Conservation (phyloP, 2,113 vertebrate genomes). For the Megaleporinus macrocephalus region DNA sequence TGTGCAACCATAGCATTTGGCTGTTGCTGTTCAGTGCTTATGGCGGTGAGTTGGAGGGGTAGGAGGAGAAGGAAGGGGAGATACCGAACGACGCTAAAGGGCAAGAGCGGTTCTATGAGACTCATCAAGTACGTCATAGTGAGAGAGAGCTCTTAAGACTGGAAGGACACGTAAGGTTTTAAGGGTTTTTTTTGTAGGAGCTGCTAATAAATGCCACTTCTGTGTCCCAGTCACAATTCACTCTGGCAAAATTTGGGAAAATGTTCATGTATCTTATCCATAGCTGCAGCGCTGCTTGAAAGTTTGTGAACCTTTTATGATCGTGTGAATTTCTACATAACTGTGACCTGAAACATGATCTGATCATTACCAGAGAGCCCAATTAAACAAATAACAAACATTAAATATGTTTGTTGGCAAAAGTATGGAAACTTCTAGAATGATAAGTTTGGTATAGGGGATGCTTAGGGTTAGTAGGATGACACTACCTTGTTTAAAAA, state of each 20-base stretch:
- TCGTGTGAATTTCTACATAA: too few relatives aligned
- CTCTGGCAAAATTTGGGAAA: not conserved
- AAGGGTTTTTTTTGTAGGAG: not conserved
- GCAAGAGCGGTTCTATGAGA: slow-evolving; percentile 68
- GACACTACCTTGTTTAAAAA: too few relatives aligned
- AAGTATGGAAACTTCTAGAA: too few relatives aligned
- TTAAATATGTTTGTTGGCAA: too few relatives aligned
- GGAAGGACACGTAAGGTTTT: not conserved
- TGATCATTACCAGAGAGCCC: too few relatives aligned
- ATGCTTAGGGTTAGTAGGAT: too few relatives aligned
- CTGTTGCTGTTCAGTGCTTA: slow-evolving; percentile 79
- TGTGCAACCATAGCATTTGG: slow-evolving; percentile 76
- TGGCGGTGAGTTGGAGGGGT: slow-evolving; percentile 75
- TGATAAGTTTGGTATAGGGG: too few relatives aligned
- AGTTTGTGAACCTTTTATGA: too few relatives aligned
- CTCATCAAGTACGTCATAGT: slow-evolving; percentile 75
- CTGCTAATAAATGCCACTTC: not conserved
- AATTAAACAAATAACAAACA: too few relatives aligned
- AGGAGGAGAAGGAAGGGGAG: slow-evolving; percentile 75
- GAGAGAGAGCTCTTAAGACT: slow-evolving; percentile 71
- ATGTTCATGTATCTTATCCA: not conserved
- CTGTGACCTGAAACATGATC: too few relatives aligned
- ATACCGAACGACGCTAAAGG: slow-evolving; percentile 73
- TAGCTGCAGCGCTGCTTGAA: too few relatives aligned
- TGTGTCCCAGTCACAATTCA: not conserved